Base-by-base conservation (phyloP, 2,797 vertebrate genomes). In the Phrynocephalus guinanensis region DNA sequence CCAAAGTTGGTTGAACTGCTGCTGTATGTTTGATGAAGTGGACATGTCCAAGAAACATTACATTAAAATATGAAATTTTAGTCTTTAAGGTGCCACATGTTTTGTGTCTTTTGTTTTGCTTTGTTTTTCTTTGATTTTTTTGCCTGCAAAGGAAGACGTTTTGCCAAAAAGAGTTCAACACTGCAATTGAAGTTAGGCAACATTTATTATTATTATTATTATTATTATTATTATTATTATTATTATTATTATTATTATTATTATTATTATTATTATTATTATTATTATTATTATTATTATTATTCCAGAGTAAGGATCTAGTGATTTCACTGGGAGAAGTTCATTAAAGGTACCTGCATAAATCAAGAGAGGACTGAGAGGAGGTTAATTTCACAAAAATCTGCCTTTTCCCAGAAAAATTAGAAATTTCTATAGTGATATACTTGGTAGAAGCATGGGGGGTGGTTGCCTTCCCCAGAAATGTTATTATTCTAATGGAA, bases 131-230 rank as follows among this genome's bases (percentile, higher is more conserved):
- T 44, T 44, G 38, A 44, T 44, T 44, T 44, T 44, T 44, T 44
- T 44, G 38, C 38, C 38, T 44, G 10, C 48, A 71, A 44, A 52
- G 67, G 44, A 48, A 84, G 52, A 28, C 20, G n/a, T 72, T 84
- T 84, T 66, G 67, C 50, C 72, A 71, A 50, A 3, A 30, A 11
- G 38, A 79, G 52, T 63, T 79, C 86, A 63, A 87, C 83, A 44
- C 16, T 30, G 24, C 82, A 71, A 38, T 33, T 50, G 82, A 18
- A 79, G 70, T 79, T 71, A 71, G 67, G 44, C 84, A 33, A 56
- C 11, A 1, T 13, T 72, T 72, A 33, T 72, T 16, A 15, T n/a
- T 30, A 70, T 22, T 30, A 71, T 71, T 30, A 71, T n/a, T 70
- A 18, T 71, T 13, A 33, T 33, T 72, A 16, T 72, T 30, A 33